Conservation (phyloP, 2,888 invertebrate species). For the Agrenia bidenticulata region DNA sequence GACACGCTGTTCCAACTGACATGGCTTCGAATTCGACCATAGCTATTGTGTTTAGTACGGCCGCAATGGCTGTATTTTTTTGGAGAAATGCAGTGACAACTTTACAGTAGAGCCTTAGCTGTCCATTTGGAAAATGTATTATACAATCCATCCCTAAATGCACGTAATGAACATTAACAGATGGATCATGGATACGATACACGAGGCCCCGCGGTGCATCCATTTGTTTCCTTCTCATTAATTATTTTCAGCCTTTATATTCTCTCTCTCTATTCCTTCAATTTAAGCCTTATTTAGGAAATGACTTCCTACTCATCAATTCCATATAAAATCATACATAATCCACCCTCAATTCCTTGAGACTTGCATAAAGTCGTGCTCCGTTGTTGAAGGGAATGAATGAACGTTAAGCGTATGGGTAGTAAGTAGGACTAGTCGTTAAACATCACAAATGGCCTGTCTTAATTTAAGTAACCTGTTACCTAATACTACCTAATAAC, state of each 20-base stretch:
- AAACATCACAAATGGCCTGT: too few species aligned
- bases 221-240: slow-evolving; percentile 28
- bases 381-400: too few species aligned
- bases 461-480: too few species aligned
- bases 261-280: not conserved
- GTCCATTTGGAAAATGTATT: slow-evolving; percentile 13
- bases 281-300: slow-evolving; percentile 21
- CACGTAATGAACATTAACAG: slow-evolving; percentile 13
- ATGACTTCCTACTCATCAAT: slow-evolving; percentile 20
- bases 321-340: not conserved
- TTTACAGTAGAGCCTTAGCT: not conserved
- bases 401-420: too few species aligned
- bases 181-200: slow-evolving; percentile 5
- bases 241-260: slow-evolving; percentile 16
- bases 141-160: slow-evolving; percentile 15
- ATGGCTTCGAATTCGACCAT: not conserved
- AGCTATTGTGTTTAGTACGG: not conserved
- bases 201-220: slow-evolving; percentile 13
- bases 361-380: too few species aligned
- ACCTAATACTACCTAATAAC: too few species aligned
- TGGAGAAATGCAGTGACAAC: too few species aligned
- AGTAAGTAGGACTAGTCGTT: too few species aligned
- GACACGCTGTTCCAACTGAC: too few species aligned
- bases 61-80: not conserved
- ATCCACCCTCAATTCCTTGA: not conserved